Base-by-base conservation (phyloP, 2,797 vertebrate species). In the Acomys russatus region DNA sequence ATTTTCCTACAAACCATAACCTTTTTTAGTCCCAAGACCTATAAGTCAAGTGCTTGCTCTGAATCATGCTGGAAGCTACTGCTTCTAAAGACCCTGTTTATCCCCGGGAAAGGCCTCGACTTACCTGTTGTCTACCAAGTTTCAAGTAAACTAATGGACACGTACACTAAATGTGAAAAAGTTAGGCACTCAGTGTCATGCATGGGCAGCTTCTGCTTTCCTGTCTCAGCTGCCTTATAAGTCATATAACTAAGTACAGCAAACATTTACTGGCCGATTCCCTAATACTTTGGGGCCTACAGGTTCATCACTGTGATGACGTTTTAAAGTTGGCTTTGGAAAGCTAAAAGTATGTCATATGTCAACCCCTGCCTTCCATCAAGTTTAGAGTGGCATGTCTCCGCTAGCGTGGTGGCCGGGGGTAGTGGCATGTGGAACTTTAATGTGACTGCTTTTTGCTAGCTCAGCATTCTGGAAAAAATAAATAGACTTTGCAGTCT, bases 381-480 rank as follows among this genome's bases (percentile, higher is more conserved):
- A 98, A 96, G 56, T 98, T 97, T 93, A 97, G 93, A 92, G 88
- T 94, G 85, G 96, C 95, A 96, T 98, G 98, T 95, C 77, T 97
- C 89, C 51, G 92, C 59, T 63, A 92, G 79, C 79, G 96, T 97
- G 97, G 97, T 96, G 97, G 91, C 76, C 80, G 82, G 63, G 44
- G 94, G 90, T 96, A 98, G 98, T 98, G 97, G 88, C 90, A 97
- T 89, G 97, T 98, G 98, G 97, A 97, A 96, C 97, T 97, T 98
- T 97, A 98, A 93, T 97, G 97, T 92, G 97, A 98, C 96, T 98
- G 97, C 96, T 98, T 98, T 98, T 0, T 0, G 88, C 98, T 94
- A 97, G 97, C 97, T 98, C 98, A 98, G 98, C 98, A 98, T 97
- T 98, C 97, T 97, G 77, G 96, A 98, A 97, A 98, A 98, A 98